Evolutionary conservation across 2,797 vertebrate genomes (phyloP).

Genomic region (Rhinophrynus dorsalis): DNA sequence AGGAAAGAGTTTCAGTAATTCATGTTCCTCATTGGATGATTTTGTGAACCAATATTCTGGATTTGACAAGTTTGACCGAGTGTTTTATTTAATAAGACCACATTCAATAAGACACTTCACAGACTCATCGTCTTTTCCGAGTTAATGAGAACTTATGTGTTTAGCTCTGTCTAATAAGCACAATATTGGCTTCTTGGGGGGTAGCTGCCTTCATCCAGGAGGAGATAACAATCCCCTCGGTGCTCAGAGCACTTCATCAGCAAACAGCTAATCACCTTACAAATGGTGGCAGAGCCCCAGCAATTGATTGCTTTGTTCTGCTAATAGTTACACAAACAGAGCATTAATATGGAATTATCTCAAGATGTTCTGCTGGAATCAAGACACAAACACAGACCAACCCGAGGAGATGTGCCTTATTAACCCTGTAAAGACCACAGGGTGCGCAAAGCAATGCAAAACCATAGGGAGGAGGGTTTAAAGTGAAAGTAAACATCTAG

Average conservation of each 20-base stretch:
- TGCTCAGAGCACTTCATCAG: neutral
- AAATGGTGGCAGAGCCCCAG: neutral
- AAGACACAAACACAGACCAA: no score
- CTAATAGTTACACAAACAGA: neutral
- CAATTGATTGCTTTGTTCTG: neutral
- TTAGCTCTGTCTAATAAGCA: neutral
- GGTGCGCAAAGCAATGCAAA: no score
- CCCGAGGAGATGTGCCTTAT: no score
- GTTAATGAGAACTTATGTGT: conserved; percentile 1
- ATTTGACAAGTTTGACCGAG: neutral
- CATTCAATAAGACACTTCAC: neutral
- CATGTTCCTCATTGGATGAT: neutral
- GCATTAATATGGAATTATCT: neutral
- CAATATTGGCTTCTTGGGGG: neutral
- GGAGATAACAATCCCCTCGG: neutral
- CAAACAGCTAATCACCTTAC: neutral
- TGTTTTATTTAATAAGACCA: neutral
- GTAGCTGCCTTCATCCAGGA: no score
- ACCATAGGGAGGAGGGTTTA: no score
- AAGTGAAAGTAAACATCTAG: no score
- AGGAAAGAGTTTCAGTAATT: neutral
- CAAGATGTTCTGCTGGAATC: no score
- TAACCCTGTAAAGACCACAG: no score
- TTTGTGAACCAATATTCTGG: neutral
- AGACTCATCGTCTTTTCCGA: neutral